These are phyloP conservation scores for Philotrypesis tridentata DNA, from an alignment of 1,140 invertebrate genomes.

Conservation along the genomic window DNA sequence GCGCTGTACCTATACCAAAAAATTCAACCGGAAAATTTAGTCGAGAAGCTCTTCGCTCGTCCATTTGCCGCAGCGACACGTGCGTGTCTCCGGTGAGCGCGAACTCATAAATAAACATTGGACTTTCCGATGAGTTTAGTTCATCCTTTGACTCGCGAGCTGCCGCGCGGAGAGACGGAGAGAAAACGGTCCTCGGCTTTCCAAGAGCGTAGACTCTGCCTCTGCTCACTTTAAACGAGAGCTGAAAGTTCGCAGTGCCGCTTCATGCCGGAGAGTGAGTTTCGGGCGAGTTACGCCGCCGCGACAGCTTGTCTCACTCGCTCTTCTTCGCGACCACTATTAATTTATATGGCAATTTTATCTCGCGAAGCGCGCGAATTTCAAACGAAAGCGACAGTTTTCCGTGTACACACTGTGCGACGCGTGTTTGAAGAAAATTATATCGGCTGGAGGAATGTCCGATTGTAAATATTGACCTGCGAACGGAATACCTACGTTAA, in stretches of 20 bases:
- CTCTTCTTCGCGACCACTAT: neutral
- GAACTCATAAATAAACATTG: slow-evolving; percentile 43
- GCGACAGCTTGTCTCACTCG: no score
- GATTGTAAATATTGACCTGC: neutral
- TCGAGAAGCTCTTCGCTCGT: neutral
- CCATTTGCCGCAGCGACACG: neutral
- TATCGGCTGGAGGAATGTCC: no score
- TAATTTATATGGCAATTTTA: no score
- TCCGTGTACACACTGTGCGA: no score
- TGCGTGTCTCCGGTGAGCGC: slow-evolving; percentile 6
- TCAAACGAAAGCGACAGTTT: no score
- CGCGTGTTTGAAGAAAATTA: no score
- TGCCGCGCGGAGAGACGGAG: neutral
- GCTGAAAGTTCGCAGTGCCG: neutral
- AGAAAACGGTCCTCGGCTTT: neutral
- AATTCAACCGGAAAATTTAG: neutral
- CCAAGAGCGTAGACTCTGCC: neutral
- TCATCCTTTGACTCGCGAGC: neutral
- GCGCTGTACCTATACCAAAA: no score
- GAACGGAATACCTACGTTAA: neutral
- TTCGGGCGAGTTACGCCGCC: neutral
- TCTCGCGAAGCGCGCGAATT: no score
- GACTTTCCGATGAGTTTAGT: slow-evolving; percentile 31
- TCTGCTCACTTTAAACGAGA: neutral
- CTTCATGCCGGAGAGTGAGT: neutral